Evolutionary conservation across 2,888 invertebrate genomes (phyloP).

Genomic region (Schizaphis graminum): DNA sequence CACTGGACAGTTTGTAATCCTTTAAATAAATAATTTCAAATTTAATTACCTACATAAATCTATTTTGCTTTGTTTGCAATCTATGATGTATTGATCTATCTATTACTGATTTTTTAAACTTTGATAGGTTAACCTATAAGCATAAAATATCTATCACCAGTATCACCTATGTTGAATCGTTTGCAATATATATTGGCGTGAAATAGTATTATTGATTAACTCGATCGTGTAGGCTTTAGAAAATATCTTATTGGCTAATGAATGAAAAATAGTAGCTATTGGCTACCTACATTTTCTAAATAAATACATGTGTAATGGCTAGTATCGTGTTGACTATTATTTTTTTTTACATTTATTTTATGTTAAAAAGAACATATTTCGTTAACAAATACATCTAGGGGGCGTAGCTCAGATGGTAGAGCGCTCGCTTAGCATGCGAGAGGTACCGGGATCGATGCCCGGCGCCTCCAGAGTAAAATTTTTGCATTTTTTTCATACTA

Average conservation of each 20-base stretch:
- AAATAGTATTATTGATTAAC: background rate
- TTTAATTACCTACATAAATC: too few relatives aligned
- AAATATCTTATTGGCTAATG: background rate
- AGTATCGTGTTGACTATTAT: background rate
- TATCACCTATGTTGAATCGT: too few relatives aligned
- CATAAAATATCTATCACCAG: background rate
- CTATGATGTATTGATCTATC: too few relatives aligned
- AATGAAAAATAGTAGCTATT: too few relatives aligned
- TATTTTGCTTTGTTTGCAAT: too few relatives aligned
- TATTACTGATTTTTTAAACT: too few relatives aligned
- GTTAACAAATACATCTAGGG: slow-evolving; percentile 64
- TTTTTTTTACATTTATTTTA: background rate
- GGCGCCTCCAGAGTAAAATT: slow-evolving; percentile 70
- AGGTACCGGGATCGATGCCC: slow-evolving; percentile 75
- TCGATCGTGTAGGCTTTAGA: background rate
- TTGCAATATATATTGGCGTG: too few relatives aligned
- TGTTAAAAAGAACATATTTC: background rate
- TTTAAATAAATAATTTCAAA: too few relatives aligned
- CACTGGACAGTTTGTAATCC: too few relatives aligned
- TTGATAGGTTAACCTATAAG: too few relatives aligned
- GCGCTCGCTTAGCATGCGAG: slow-evolving; percentile 76
- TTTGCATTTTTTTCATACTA: slow-evolving; percentile 15
- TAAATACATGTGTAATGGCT: too few relatives aligned
- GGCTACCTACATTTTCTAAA: too few relatives aligned
- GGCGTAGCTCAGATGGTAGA: slow-evolving; percentile 75